These are phyloP conservation scores for Athene cunicularia DNA, from an alignment of 2,113 vertebrate genomes.

Conservation along the genomic window DNA sequence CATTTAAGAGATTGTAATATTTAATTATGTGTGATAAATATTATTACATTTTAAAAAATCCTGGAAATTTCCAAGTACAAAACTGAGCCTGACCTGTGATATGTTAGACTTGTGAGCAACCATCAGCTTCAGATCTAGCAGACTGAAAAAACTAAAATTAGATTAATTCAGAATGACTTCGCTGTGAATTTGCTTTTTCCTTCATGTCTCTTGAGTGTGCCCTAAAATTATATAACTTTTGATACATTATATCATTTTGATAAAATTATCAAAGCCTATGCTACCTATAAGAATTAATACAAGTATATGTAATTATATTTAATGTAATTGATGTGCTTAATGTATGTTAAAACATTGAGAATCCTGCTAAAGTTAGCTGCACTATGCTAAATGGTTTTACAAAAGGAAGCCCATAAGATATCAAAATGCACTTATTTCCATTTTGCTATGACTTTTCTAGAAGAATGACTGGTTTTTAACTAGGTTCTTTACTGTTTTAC, in stretches of 20 bases:
- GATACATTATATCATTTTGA: not conserved
- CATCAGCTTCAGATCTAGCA: not conserved
- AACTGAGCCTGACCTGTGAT: not conserved
- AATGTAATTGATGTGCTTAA: not conserved
- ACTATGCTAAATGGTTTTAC: not conserved
- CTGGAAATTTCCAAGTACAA: not conserved
- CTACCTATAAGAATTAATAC: not conserved
- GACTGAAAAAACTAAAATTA: not conserved
- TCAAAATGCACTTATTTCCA: not conserved
- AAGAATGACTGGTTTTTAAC: not conserved
- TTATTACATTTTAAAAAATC: not conserved
- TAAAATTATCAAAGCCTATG: not conserved
- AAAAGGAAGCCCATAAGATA: not conserved
- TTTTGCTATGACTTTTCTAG: not conserved
- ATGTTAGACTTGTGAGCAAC: not conserved
- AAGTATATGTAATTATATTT: not conserved
- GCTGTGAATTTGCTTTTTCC: not conserved
- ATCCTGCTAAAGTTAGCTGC: not conserved
- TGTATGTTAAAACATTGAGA: not conserved
- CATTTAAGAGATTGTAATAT: not conserved
- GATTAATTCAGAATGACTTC: not conserved
- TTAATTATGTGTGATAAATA: not conserved
- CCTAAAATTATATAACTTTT: not conserved
- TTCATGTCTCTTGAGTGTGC: not conserved
- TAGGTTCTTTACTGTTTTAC: not conserved